Conservation (phyloP, 2,888 invertebrate species). For the Allophyes oxyacanthae region DNA sequence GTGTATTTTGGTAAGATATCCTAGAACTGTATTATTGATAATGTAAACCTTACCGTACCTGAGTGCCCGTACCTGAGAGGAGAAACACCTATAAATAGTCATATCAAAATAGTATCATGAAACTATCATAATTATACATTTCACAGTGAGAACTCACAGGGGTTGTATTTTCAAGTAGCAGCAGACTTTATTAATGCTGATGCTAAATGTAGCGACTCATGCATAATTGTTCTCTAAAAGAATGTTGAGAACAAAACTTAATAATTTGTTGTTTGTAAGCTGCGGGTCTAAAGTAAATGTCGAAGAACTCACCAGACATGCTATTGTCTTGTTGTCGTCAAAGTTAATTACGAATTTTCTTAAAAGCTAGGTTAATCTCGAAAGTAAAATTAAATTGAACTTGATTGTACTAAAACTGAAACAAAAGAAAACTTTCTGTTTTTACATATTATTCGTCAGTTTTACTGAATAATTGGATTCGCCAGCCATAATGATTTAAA, state of each 20-base stretch:
- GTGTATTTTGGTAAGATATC: too few relatives aligned
- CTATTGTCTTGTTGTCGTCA: slow-evolving; percentile 46
- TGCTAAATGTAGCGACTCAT: slow-evolving; percentile 1
- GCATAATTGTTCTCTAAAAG: slow-evolving; percentile 15
- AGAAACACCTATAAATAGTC: too few relatives aligned
- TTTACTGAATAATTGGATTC: too few relatives aligned
- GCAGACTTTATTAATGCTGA: too few relatives aligned
- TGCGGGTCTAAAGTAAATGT: slow-evolving; percentile 23
- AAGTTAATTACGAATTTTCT: slow-evolving; percentile 54
- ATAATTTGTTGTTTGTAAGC: slow-evolving; percentile 38
- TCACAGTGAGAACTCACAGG: too few relatives aligned
- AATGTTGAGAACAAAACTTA: slow-evolving; percentile 24
- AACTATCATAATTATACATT: too few relatives aligned
- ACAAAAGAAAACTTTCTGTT: slow-evolving; percentile 20
- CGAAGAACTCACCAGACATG: slow-evolving; percentile 17
- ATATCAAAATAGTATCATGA: too few relatives aligned
- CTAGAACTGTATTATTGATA: too few relatives aligned
- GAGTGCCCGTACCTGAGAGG: too few relatives aligned
- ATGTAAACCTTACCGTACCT: too few relatives aligned
- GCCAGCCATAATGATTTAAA: slow-evolving; percentile 35
- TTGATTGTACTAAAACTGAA: slow-evolving; percentile 9
- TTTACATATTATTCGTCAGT: too few relatives aligned
- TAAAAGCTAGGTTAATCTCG: slow-evolving; percentile 39
- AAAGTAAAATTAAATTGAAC: slow-evolving; percentile 24
- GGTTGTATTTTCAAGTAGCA: too few relatives aligned